Conservation (phyloP, 2,888 invertebrate genomes). For the Venusia cambrica region DNA sequence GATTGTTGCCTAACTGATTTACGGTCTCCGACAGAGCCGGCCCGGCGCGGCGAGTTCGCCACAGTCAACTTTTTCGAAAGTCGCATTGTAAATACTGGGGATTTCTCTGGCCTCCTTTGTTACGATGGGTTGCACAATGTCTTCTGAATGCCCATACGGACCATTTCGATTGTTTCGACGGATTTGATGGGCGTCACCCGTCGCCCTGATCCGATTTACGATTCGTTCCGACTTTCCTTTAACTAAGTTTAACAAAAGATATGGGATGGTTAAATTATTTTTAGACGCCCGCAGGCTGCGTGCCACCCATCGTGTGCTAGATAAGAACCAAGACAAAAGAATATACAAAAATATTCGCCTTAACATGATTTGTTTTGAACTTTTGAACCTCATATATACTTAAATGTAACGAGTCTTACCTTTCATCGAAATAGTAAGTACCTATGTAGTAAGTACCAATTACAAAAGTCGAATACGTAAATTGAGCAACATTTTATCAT, state of each 20-base stretch:
- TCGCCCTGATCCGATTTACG: constrained; percentile 67
- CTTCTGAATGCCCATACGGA: constrained; percentile 55
- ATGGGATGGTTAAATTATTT: constrained; percentile 36
- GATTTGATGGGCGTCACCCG: constrained; percentile 65
- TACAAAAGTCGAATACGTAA: too few species aligned
- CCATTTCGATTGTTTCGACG: constrained; percentile 66
- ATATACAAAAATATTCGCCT: neutral
- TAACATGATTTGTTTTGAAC: constrained; percentile 5
- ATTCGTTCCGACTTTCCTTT: constrained; percentile 76
- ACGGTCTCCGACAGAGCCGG: constrained; percentile 45
- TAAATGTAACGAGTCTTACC: too few species aligned
- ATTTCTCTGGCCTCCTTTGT: constrained; percentile 73
- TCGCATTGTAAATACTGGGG: constrained; percentile 57
- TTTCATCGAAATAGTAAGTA: too few species aligned
- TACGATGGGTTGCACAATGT: constrained; percentile 68
- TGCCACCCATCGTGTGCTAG: constrained; percentile 48
- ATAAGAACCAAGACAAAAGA: constrained; percentile 6
- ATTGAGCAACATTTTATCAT: too few species aligned
- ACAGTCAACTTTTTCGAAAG: constrained; percentile 58
- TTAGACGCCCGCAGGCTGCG: too few species aligned
- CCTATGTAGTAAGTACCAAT: too few species aligned
- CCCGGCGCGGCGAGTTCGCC: constrained; percentile 44
- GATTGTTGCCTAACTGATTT: constrained; percentile 64
- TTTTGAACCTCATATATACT: neutral
- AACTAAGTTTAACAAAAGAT: constrained; percentile 50